A percentile compares a stretch with the other conserved stretches of the same genome.
Evolutionary conservation across 2,113 vertebrate genomes (phyloP).

Genomic region (Nycticorax nycticorax): DNA sequence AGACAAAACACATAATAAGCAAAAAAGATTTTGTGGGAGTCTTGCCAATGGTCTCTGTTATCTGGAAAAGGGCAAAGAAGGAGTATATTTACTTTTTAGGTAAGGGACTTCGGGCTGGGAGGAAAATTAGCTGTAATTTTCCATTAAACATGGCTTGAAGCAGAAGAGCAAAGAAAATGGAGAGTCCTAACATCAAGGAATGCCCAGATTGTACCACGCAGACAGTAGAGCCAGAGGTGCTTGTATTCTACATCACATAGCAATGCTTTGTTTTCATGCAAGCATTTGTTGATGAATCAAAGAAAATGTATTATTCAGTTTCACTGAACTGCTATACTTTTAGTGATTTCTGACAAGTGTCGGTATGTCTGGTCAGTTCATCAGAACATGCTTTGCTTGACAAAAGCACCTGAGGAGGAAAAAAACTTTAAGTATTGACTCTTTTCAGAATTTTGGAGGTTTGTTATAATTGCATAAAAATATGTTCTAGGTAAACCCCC

Average conservation of each 20-base stretch:
- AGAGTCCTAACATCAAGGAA: neutral
- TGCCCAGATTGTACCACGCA: fast-evolving
- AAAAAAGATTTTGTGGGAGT: neutral
- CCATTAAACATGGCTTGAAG: neutral
- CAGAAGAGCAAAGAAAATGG: neutral
- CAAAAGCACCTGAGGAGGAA: neutral
- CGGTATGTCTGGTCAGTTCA: neutral
- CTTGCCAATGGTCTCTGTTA: neutral
- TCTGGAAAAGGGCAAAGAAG: neutral
- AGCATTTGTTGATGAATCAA: neutral
- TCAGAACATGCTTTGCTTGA: neutral
- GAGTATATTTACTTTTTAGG: neutral
- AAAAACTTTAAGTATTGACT: neutral
- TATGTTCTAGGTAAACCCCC: neutral
- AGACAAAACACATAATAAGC: neutral
- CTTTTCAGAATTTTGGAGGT: neutral
- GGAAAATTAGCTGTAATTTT: neutral
- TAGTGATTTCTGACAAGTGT: neutral
- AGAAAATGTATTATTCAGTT: neutral
- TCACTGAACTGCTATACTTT: neutral
- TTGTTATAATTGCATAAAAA: neutral
- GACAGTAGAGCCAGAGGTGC: neutral
- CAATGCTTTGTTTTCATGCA: neutral
- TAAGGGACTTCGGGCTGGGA: neutral
- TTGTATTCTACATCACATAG: neutral